Evolutionary conservation across 2,888 invertebrate genomes (phyloP).

Genomic region (Acleris sparsana): DNA sequence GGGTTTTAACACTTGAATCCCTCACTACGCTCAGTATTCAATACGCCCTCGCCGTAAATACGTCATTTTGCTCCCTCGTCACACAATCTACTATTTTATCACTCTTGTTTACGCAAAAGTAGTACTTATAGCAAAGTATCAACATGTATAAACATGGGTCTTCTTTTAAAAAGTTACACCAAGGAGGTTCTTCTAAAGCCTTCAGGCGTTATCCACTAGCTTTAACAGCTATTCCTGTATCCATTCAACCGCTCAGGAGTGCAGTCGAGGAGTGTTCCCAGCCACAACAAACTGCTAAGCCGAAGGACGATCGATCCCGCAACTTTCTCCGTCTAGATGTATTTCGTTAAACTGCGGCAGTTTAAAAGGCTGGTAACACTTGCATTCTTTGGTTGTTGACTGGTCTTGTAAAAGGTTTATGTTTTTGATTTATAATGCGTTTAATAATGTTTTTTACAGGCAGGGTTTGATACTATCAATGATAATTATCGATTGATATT

Average conservation of each 20-base stretch:
- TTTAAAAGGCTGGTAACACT: conserved; percentile 4
- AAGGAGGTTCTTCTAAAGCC: background rate
- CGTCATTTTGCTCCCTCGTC: too few relatives aligned
- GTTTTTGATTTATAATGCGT: background rate
- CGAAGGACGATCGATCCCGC: conserved; percentile 4
- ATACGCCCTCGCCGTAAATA: too few relatives aligned
- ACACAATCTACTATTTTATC: too few relatives aligned
- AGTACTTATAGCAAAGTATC: too few relatives aligned
- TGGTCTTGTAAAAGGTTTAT: background rate
- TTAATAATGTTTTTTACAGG: background rate
- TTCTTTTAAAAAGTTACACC: background rate
- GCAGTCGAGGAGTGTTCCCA: background rate
- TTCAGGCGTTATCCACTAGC: background rate
- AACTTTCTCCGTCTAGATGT: conserved; percentile 21
- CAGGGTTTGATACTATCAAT: too few relatives aligned
- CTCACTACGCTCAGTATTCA: too few relatives aligned
- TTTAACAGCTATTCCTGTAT: background rate
- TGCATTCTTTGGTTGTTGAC: conserved; percentile 2
- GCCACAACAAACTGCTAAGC: conserved; percentile 9
- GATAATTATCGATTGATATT: too few relatives aligned
- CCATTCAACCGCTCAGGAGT: background rate
- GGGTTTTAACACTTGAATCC: too few relatives aligned
- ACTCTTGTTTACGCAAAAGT: too few relatives aligned
- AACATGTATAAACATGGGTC: too few relatives aligned
- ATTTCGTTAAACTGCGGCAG: background rate